Percentiles rank a stretch among this genome's conserved stretches.
phyloP scores from a whole-genome alignment of 2,888 invertebrate genomes.

The Leptarthrus brevirostris region DNA sequence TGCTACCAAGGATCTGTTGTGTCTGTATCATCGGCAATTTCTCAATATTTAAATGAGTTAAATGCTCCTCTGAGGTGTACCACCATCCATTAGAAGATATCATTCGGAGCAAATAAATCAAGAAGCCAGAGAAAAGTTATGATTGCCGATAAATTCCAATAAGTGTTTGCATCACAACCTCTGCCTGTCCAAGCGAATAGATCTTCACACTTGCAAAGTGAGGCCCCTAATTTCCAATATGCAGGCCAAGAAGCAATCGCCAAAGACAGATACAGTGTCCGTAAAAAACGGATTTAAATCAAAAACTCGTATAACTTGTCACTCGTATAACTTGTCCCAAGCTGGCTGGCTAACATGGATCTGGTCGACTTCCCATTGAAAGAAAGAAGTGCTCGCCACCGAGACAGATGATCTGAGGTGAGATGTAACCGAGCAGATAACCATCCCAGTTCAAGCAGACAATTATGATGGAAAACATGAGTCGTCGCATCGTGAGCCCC shows the following conservation, averaged over 20 bases:
- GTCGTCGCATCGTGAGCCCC: constrained; percentile 19
- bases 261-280: constrained; percentile 5
- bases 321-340: constrained; percentile 36
- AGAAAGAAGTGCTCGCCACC: constrained; percentile 20
- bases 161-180: constrained; percentile 22
- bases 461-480: constrained; percentile 52
- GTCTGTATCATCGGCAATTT: too few relatives aligned
- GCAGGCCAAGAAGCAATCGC: neutral
- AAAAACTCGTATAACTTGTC: constrained; percentile 49
- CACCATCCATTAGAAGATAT: too few relatives aligned
- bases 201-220: constrained; percentile 15
- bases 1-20: too few relatives aligned
- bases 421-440: constrained; percentile 49
- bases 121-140: constrained; percentile 1
- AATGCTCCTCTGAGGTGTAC: too few relatives aligned
- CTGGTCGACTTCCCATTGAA: constrained; percentile 17
- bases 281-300: constrained; percentile 47
- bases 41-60: too few relatives aligned
- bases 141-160: constrained; percentile 38
- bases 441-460: constrained; percentile 27
- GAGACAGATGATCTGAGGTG: constrained; percentile 29
- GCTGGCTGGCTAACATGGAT: neutral
- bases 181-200: neutral
- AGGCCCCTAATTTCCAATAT: neutral
- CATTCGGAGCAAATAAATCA: constrained; percentile 26